Evolutionary conservation across 2,113 vertebrate genomes (phyloP), one percentile per base, ranked within the genome.

Genomic region (Scalopus aquaticus): DNA sequence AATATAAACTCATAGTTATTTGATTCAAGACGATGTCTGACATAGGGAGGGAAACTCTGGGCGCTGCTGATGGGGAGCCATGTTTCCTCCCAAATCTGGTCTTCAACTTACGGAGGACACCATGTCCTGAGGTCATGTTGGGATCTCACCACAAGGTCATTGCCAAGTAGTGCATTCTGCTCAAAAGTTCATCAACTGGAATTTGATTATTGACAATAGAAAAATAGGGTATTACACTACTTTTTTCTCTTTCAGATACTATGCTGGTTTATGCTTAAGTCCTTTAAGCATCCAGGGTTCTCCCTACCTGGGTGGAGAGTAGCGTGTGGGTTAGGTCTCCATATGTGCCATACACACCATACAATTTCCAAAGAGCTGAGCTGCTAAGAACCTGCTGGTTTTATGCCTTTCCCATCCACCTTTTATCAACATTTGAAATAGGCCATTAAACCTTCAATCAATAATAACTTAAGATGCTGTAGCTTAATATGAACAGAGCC

Each of bases 381-480:
- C 8, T 70, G 35, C 58, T 17, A 22, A 35, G 30, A 90, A 15
- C 10, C 28, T 86, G 79, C 54, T 49, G 7, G 10, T 65, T 69
- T 86, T 51, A 78, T 82, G 19, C 32, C 10, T 60, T 8, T 51
- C 24, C 28, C 46, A 10, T 15, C 20, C 20, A 37, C 4, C 64
- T 82, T 72, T 49, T 26, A 58, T 67, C 35, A 54, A 10, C 12
- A n/a, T 78, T 93, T 92, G 78, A 95, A 96, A 88, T 51, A 20
- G 32, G 9, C 58, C 35, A 28, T 88, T 72, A 84, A 70, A 67
- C 6, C 35, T 60, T 90, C 85, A 74, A 3, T 85, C 15, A 86
- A 22, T 39, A 60, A 87, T 80, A 87, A 54, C 20, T 69, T 72
- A 86, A 44, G 64, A 39, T 67, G 51, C 58, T 96, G 12, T 87